These are phyloP conservation scores for Conops quadrifasciatus DNA, from an alignment of 2,888 invertebrate species.

Conservation along the genomic window DNA sequence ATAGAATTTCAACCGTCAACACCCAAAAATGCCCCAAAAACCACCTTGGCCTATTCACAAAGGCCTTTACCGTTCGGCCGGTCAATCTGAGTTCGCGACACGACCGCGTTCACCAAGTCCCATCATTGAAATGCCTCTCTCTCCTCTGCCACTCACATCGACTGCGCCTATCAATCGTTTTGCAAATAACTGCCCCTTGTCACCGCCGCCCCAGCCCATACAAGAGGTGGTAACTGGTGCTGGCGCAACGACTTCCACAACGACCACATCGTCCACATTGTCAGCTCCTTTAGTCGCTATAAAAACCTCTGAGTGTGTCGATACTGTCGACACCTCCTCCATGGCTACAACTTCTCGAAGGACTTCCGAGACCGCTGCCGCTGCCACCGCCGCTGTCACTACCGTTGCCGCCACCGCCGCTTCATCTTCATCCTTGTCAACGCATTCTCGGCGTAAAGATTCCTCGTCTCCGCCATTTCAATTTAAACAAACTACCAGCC, in stretches of 20 bases:
- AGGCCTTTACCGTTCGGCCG: constrained; percentile 67
- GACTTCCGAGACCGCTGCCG: constrained; percentile 36
- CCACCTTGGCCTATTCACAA: constrained; percentile 80
- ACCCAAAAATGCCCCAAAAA: constrained; percentile 67
- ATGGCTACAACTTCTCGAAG: constrained; percentile 4
- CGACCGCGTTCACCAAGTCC: constrained; percentile 63
- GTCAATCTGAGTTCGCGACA: constrained; percentile 64
- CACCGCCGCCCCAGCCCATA: constrained; percentile 59
- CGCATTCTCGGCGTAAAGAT: constrained; percentile 52
- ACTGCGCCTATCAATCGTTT: constrained; percentile 49
- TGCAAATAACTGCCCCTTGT: constrained; percentile 50
- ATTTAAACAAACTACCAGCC: constrained; percentile 32
- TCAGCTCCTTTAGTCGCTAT: constrained; percentile 47
- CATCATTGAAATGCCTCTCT: constrained; percentile 65
- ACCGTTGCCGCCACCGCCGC: constrained; percentile 54
- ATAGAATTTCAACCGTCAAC: not conserved
- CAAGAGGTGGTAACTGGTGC: constrained; percentile 50
- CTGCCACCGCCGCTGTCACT: constrained; percentile 52
- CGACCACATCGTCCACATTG: constrained; percentile 41
- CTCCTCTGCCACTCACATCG: constrained; percentile 58
- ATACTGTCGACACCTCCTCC: constrained; percentile 28
- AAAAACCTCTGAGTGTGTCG: constrained; percentile 46
- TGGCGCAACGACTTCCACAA: constrained; percentile 41
- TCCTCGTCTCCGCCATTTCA: constrained; percentile 40
- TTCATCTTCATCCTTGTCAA: constrained; percentile 50